Evolutionary conservation across 2,888 invertebrate species (phyloP).

Genomic region (Synergus laeviventris): DNA sequence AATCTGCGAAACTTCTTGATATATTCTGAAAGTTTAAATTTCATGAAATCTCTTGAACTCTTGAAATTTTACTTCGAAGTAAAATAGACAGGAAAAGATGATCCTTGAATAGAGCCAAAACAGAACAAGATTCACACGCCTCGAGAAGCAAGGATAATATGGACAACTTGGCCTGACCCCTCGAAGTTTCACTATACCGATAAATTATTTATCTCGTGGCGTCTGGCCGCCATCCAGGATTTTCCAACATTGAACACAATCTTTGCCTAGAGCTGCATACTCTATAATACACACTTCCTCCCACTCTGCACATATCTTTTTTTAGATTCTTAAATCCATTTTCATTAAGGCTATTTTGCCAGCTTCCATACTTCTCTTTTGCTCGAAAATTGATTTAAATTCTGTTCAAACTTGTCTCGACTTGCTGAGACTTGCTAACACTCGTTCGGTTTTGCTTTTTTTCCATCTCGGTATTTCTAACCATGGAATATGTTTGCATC

Average conservation of each 20-base stretch:
- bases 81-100: slow-evolving; percentile 10
- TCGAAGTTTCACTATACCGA: slow-evolving; percentile 31
- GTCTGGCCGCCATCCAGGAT: slow-evolving; percentile 50
- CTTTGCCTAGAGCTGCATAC: slow-evolving; percentile 8
- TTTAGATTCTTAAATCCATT: not conserved
- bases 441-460: not conserved
- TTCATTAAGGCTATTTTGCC: not conserved
- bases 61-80: no score
- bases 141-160: slow-evolving; percentile 22
- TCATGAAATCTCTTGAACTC: no score
- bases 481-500: not conserved
- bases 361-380: not conserved
- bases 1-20: no score
- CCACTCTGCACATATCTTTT: not conserved
- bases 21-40: no score
- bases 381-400: not conserved
- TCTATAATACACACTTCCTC: slow-evolving; percentile 15
- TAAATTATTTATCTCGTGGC: slow-evolving; percentile 51
- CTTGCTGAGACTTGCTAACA: no score
- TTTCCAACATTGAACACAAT: slow-evolving; percentile 46
- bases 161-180: slow-evolving; percentile 22
- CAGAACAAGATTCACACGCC: slow-evolving; percentile 22
- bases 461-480: not conserved
- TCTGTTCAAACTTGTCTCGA: no score
- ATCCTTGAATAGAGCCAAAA: slow-evolving; percentile 21